phyloP scores from a whole-genome alignment of 2,113 vertebrate genomes.

The Notechis scutatus region DNA sequence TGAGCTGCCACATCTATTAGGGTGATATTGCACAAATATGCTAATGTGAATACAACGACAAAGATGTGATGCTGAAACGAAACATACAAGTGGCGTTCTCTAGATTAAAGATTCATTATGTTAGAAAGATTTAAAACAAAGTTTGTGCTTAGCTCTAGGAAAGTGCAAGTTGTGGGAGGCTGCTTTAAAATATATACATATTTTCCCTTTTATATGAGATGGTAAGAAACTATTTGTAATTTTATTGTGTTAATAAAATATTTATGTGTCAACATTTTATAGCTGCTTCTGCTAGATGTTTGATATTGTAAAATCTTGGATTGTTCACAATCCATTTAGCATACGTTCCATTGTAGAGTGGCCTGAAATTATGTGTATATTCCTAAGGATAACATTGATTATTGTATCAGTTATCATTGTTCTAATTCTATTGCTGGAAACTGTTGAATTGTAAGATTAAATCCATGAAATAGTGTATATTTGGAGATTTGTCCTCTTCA shows the following conservation, averaged over 20 bases:
- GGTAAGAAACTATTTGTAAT: background rate
- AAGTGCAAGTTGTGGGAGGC: background rate
- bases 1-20: background rate
- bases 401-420: background rate
- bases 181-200: background rate
- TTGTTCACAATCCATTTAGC: background rate
- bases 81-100: background rate
- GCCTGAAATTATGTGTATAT: background rate
- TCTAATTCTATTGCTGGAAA: background rate
- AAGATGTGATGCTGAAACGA: slow-evolving; percentile 33
- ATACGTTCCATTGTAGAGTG: background rate
- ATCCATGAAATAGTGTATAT: background rate
- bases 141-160: background rate
- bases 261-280: background rate
- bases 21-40: slow-evolving; percentile 40
- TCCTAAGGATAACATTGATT: background rate
- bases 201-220: background rate
- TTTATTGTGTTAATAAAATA: background rate
- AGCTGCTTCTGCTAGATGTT: background rate
- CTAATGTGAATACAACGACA: slow-evolving; percentile 29
- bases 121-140: background rate
- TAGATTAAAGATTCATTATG: background rate
- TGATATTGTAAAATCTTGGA: background rate
- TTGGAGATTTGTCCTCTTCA: background rate
- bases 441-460: background rate